Conservation (phyloP, 2,797 vertebrate species). For the Psittacula echo region DNA sequence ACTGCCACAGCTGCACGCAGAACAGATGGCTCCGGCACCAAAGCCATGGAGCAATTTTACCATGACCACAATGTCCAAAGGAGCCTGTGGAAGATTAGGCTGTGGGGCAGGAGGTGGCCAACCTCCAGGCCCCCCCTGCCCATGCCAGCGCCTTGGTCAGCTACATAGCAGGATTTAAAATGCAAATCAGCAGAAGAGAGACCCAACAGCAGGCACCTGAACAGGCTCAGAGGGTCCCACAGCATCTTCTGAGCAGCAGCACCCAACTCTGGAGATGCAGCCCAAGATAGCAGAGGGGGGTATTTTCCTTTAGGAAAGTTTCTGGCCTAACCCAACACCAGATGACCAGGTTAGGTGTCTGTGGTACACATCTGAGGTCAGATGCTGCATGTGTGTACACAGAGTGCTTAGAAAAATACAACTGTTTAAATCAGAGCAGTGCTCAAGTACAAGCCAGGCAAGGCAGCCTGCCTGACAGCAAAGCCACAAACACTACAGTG, state of each 20-base stretch:
- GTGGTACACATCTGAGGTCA: neutral
- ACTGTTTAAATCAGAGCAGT: neutral
- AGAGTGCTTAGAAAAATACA: neutral
- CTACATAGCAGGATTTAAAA: neutral
- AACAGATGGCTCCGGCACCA: neutral
- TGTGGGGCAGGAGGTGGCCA: neutral
- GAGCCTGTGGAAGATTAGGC: neutral
- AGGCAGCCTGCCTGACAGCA: neutral
- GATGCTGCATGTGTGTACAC: rapidly evolving
- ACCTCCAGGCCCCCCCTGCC: neutral
- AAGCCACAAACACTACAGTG: rapidly evolving
- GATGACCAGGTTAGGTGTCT: neutral
- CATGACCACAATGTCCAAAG: neutral
- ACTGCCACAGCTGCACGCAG: neutral
- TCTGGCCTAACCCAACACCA: neutral
- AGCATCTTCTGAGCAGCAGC: rapidly evolving
- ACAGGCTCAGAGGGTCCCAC: neutral
- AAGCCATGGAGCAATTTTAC: neutral
- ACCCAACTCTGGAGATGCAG: neutral
- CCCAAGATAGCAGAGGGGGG: neutral
- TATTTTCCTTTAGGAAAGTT: neutral
- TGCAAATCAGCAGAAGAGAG: neutral
- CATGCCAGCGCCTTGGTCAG: neutral
- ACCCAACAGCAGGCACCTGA: rapidly evolving
- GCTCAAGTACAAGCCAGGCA: neutral